Conservation (phyloP, 1,140 invertebrate genomes). For the Gryllus bimaculatus region DNA sequence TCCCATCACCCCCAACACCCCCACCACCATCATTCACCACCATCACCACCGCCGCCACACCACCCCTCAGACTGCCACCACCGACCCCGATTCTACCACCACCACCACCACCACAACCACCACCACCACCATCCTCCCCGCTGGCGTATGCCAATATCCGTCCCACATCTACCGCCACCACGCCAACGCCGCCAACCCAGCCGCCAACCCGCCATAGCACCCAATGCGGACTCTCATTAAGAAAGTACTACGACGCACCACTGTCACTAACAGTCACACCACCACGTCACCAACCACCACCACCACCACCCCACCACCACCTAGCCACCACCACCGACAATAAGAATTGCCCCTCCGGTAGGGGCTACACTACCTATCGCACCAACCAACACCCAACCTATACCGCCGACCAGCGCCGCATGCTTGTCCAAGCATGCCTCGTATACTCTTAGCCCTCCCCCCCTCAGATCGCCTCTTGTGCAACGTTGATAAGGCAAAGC, state of each 20-base stretch:
- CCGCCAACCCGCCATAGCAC: slow-evolving; percentile 1
- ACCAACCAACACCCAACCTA: no score
- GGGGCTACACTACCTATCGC: no score
- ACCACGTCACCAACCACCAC: no score
- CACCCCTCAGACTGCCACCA: slow-evolving; percentile 10
- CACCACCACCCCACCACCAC: no score
- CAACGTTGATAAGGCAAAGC: no score
- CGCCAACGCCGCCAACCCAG: background rate
- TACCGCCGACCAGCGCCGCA: no score
- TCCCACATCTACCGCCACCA: background rate
- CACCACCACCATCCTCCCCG: slow-evolving; percentile 17
- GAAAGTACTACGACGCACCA: background rate
- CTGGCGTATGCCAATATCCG: background rate
- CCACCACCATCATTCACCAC: background rate
- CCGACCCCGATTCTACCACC: slow-evolving; percentile 35
- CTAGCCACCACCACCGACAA: no score
- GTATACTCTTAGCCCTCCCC: no score
- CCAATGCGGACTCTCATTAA: background rate
- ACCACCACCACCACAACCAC: slow-evolving; percentile 29
- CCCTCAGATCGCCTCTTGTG: no score
- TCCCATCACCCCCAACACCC: background rate
- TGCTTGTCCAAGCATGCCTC: no score
- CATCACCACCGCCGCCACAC: background rate
- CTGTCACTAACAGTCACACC: no score
- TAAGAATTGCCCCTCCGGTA: no score